A percentile compares a stretch with the other conserved stretches of the same genome.
These are phyloP conservation scores for Drosophila micromelanica DNA, from an alignment of 1,140 invertebrate genomes.

Conservation along the genomic window DNA sequence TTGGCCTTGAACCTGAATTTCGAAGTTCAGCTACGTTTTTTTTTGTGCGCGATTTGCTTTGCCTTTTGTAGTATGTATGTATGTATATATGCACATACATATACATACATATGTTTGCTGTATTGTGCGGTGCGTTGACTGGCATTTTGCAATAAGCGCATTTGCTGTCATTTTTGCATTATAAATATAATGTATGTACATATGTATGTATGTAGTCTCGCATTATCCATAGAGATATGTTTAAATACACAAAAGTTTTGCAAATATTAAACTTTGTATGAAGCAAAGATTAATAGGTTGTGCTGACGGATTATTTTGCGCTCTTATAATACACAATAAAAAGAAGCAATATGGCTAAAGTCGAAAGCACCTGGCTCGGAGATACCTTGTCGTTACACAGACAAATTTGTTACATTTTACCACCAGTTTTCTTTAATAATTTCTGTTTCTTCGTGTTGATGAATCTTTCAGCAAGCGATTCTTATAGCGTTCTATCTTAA, in stretches of 20 bases:
- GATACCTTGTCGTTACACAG: too few species aligned
- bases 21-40: constrained; percentile 62
- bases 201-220: neutral
- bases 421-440: too few species aligned
- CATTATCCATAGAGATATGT: neutral
- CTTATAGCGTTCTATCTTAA: too few species aligned
- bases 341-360: too few species aligned
- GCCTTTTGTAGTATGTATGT: constrained; percentile 56
- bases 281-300: too few species aligned
- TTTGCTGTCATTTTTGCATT: neutral
- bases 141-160: constrained; percentile 22
- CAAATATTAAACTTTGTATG: too few species aligned
- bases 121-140: constrained; percentile 22
- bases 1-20: constrained; percentile 79
- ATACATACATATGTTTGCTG: neutral
- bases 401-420: too few species aligned
- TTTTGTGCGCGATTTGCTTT: constrained; percentile 47
- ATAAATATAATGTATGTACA: constrained; percentile 1
- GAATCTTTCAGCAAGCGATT: too few species aligned
- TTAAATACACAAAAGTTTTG: neutral
- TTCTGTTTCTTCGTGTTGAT: too few species aligned
- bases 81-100: neutral
- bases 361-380: too few species aligned
- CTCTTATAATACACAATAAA: too few species aligned
- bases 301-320: too few species aligned